Percentiles rank a stretch among this genome's conserved stretches.
Evolutionary conservation across 2,888 invertebrate species (phyloP).

Genomic region (Ormyrus rosae): DNA sequence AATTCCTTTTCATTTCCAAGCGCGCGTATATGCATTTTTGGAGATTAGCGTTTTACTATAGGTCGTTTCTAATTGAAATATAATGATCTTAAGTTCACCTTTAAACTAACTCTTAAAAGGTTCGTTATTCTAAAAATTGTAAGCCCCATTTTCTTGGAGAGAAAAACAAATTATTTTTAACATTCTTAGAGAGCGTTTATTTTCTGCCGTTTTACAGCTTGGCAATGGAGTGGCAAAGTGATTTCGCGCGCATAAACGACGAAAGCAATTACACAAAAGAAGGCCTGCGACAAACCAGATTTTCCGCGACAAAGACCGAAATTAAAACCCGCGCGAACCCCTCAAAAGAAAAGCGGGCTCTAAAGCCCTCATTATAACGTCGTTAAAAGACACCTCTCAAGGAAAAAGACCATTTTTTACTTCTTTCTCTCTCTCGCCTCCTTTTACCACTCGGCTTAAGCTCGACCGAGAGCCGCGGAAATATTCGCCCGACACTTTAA

Average conservation of each 20-base stretch:
- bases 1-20: too few relatives aligned
- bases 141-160: not conserved
- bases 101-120: too few relatives aligned
- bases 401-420: not conserved
- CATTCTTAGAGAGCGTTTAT: not conserved
- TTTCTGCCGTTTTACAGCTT: not conserved
- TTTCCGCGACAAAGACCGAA: not conserved
- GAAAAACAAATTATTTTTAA: not conserved
- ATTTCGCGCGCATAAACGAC: too few relatives aligned
- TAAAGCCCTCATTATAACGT: slow-evolving; percentile 16
- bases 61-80: too few relatives aligned
- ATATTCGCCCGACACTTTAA: slow-evolving; percentile 12
- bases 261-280: too few relatives aligned
- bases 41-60: too few relatives aligned
- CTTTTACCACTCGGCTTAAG: not conserved
- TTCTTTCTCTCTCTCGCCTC: too few relatives aligned
- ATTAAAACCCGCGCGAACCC: not conserved
- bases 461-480: not conserved
- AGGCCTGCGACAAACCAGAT: too few relatives aligned
- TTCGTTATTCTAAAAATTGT: too few relatives aligned
- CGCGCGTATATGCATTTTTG: too few relatives aligned
- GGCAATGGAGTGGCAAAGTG: not conserved
- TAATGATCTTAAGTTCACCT: too few relatives aligned
- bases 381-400: slow-evolving; percentile 5
- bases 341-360: not conserved